A percentile compares a stretch with the other conserved stretches of the same genome.
These are phyloP conservation scores for Gila robusta DNA, from an alignment of 2,797 vertebrate genomes.

Conservation along the genomic window DNA sequence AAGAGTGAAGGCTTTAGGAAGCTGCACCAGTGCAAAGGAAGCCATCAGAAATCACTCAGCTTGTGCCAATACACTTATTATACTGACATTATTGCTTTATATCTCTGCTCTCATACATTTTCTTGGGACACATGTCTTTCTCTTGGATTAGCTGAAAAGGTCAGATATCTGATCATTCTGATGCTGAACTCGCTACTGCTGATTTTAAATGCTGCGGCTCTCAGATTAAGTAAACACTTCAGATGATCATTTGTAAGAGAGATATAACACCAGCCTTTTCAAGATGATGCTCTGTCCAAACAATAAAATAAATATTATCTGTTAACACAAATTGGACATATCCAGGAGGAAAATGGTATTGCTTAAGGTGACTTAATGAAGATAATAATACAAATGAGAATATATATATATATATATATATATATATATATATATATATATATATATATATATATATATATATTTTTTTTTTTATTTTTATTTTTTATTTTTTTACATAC, in stretches of 20 bases:
- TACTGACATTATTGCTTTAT: neutral
- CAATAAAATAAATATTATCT: neutral
- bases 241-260: neutral
- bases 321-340: neutral
- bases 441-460: too few relatives aligned
- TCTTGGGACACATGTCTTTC: neutral
- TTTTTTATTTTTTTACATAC: neutral
- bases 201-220: neutral
- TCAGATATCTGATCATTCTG: neutral
- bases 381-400: neutral
- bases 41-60: conserved; percentile 1
- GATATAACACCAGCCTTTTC: neutral
- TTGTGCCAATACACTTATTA: neutral
- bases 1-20: neutral
- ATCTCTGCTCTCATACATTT: neutral
- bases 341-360: neutral
- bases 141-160: conserved; percentile 8
- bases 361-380: too few relatives aligned
- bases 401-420: too few relatives aligned
- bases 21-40: neutral
- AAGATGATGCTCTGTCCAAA: neutral
- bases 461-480: too few relatives aligned
- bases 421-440: too few relatives aligned
- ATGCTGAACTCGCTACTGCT: neutral
- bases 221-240: neutral